Base-by-base conservation (phyloP, 2,888 invertebrate species). In the Halictus quadricinctus region DNA sequence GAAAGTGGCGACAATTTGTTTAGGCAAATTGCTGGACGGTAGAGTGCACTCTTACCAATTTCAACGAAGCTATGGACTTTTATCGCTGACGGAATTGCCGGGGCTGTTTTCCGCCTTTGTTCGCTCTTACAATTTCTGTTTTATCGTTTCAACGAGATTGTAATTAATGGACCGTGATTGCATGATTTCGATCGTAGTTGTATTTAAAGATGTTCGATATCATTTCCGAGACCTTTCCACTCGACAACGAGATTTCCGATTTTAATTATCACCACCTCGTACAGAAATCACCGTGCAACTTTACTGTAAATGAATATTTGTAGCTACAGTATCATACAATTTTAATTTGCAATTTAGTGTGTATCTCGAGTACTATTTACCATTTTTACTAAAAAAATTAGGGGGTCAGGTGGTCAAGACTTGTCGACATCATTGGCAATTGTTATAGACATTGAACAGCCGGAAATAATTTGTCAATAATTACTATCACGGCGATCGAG, bases 21-120 rank as follows among this genome's bases (percentile, higher is more conserved):
- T 80, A 83, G 60, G 77, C 46, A 86, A 86, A 83, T 80, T 41
- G 50, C 60, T 18, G n/a, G 29, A 12, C 41, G 7, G 43, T 64
- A 79, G 73, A 46, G 73, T 12, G 69, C 10, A 41, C 75, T 70
- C 76, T 86, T 79, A 73, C 29, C 60, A 76, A 79, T 84, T 72
- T 48, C 54, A 58, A 79, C 41, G n/a, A 8, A 6, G n/a, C 43
- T 18, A 0, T 3, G 41, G 50, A 74, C 54, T 77, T 70, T 48
- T 43, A 41, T 41, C 8, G 36, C n/a, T 10, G 66, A 21, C 66
- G 66, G 21, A 36, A 36, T 77, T 74, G 41, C 41, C 12, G 18
- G 3, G 3, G 21, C n/a, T 43, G 69, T 69, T 43, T 12, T 21
- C 12, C 48, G 36, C 36, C 60, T 48, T 48, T 29, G 48, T 64